Evolutionary conservation across 1,140 invertebrate species (phyloP), one percentile per base, ranked within the genome.

Genomic region (Triops cancriformis): DNA sequence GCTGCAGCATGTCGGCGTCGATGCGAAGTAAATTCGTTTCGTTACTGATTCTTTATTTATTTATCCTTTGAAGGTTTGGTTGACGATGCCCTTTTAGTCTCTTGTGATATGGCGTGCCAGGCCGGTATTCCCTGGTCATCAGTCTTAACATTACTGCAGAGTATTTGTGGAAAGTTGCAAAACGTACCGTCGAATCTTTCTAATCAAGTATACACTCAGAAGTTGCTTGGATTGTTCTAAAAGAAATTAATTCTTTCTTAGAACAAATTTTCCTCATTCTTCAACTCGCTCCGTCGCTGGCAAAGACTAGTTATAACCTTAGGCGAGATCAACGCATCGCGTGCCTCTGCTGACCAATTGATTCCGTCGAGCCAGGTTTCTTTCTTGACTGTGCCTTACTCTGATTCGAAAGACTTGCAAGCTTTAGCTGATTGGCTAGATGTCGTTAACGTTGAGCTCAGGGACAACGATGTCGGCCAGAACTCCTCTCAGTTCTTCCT

Each of bases 21-120:
- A n/a, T n/a, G n/a, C n/a, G n/a, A n/a, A n/a, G n/a, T n/a, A n/a
- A n/a, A n/a, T n/a, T n/a, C n/a, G n/a, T n/a, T n/a, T 18, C 6
- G 18, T 18, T 18, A 23, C 18, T 14, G 14, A 9, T 64, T 18
- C 51, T n/a, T 64, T 23, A 64, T n/a, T 64, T 23, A n/a, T 18
- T 64, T 45, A 45, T 64, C 14, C 51, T 64, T 45, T 45, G 11
- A 11, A 64, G 51, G n/a, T 14, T 64, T 64, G 51, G 23, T 64
- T 64, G 51, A 64, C 18, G 51, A 18, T 64, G 51, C 51, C 23
- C 18, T 64, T 9, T 23, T 64, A 23, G 23, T 64, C 23, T 64
- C 51, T 18, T 64, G 51, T 64, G 51, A 64, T 64, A 64, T 64
- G 51, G 51, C 51, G 51, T 64, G 51, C 14, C 51, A 64, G 51